A percentile compares a stretch with the other conserved stretches of the same genome.
These are phyloP conservation scores for Phoxinus phoxinus DNA, from an alignment of 2,113 vertebrate genomes.

Conservation along the genomic window DNA sequence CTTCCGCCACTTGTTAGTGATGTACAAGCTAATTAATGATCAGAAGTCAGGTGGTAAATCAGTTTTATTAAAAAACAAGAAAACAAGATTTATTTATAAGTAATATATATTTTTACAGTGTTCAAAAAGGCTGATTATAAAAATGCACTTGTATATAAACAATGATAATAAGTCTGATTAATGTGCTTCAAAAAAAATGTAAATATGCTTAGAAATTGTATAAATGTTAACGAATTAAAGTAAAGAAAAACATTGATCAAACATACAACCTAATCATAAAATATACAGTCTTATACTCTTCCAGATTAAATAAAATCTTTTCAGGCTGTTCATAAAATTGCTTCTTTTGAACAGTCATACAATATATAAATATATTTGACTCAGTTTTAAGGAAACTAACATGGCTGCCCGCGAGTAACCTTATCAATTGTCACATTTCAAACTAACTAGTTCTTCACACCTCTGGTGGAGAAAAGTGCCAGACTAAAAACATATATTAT, in stretches of 20 bases:
- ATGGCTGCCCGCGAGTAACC: background rate
- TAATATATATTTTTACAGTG: background rate
- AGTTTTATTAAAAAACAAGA: background rate
- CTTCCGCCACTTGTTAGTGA: too few species aligned
- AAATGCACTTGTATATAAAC: background rate
- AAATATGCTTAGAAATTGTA: background rate
- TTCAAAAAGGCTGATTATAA: slow-evolving; percentile 4
- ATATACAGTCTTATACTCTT: background rate
- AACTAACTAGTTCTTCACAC: slow-evolving; percentile 13
- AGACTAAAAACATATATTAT: slow-evolving; percentile 81
- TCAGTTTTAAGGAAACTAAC: background rate
- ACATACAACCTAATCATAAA: background rate
- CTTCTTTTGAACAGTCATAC: background rate
- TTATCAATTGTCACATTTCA: slow-evolving; percentile 39
- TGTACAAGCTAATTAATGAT: too few species aligned
- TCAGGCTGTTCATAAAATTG: background rate
- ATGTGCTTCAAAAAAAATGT: background rate
- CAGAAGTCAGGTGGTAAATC: too few species aligned
- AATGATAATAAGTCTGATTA: background rate
- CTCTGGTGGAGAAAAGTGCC: slow-evolving; percentile 70
- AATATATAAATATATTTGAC: background rate
- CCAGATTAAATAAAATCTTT: background rate
- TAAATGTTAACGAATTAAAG: background rate
- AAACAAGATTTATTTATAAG: background rate
- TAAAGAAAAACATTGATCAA: background rate